Conservation (phyloP, 2,888 invertebrate species). For the Drosophila mayaguana region DNA sequence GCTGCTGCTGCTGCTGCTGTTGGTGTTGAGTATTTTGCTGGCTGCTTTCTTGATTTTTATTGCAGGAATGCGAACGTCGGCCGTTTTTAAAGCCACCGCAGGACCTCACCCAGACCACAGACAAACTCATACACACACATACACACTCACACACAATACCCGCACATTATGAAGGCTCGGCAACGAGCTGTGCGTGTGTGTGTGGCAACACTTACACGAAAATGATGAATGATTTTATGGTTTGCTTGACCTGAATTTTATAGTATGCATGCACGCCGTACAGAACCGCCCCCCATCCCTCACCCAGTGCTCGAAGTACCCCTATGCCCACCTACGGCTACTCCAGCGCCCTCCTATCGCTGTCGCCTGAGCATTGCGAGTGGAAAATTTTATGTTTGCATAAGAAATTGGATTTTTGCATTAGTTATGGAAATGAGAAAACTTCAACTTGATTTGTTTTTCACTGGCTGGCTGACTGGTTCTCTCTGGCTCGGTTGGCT, state of each 20-base stretch:
- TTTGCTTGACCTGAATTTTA: slow-evolving; percentile 84
- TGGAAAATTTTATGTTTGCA: slow-evolving; percentile 83
- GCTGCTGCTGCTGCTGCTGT: slow-evolving; percentile 23
- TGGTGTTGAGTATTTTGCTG: slow-evolving; percentile 56
- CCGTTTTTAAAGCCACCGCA: slow-evolving; percentile 79
- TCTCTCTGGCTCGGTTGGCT: slow-evolving; percentile 14
- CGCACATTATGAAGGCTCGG: slow-evolving; percentile 55
- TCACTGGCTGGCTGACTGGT: slow-evolving; percentile 55
- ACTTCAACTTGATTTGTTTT: slow-evolving; percentile 81
- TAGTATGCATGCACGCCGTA: slow-evolving; percentile 74
- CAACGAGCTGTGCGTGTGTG: slow-evolving; percentile 58
- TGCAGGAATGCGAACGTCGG: slow-evolving; percentile 81
- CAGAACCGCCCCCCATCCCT: neutral
- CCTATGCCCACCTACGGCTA: neutral
- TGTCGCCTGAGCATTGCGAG: slow-evolving; percentile 73
- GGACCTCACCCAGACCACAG: slow-evolving; percentile 51
- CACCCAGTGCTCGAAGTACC: neutral
- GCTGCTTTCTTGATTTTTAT: slow-evolving; percentile 78
- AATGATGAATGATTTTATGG: slow-evolving; percentile 84
- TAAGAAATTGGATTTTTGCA: slow-evolving; percentile 85
- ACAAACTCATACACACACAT: slow-evolving; percentile 20
- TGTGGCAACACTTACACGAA: slow-evolving; percentile 79
- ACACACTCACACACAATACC: slow-evolving; percentile 2
- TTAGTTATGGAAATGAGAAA: slow-evolving; percentile 84
- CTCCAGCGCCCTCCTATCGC: slow-evolving; percentile 39